A percentile compares a stretch with the other conserved stretches of the same genome.
Conservation (phyloP, 2,888 invertebrate species). For the Aspidiotus rigidus region DNA sequence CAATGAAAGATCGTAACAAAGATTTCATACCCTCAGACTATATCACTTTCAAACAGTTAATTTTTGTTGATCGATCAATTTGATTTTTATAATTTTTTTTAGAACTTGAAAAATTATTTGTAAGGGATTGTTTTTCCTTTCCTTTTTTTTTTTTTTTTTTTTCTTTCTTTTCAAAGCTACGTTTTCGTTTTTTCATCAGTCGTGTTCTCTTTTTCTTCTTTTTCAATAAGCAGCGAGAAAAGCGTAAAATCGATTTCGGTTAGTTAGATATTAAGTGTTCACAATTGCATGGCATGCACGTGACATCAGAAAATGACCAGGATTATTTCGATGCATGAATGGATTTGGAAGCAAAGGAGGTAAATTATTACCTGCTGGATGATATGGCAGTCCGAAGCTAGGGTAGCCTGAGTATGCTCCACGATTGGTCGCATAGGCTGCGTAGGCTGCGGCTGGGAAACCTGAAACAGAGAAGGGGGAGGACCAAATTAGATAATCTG, state of each 20-base stretch:
- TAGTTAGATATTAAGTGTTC: slow-evolving; percentile 42
- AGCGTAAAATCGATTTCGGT: slow-evolving; percentile 9
- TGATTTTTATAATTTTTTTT: background rate
- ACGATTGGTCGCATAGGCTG: slow-evolving; percentile 92
- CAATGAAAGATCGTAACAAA: too few species aligned
- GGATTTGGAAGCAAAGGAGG: slow-evolving; percentile 27
- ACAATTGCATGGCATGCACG: slow-evolving; percentile 45
- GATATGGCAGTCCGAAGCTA: slow-evolving; percentile 91
- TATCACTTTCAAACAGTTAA: too few species aligned
- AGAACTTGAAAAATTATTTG: too few species aligned
- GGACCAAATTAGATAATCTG: too few species aligned
- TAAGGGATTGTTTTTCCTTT: background rate
- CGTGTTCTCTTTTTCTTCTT: background rate
- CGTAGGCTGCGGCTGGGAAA: slow-evolving; percentile 90
- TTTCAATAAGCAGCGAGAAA: slow-evolving; percentile 17
- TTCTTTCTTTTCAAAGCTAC: background rate
- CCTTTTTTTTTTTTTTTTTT: background rate
- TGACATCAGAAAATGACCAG: slow-evolving; percentile 29
- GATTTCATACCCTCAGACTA: too few species aligned
- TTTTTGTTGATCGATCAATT: too few species aligned
- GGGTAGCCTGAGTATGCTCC: slow-evolving; percentile 95
- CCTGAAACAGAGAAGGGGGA: slow-evolving; percentile 49
- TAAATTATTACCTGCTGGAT: slow-evolving; percentile 79
- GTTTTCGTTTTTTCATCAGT: background rate
- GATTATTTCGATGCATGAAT: slow-evolving; percentile 31